Percentiles rank a stretch among this genome's conserved stretches.
These are phyloP conservation scores for Trematomus bernacchii DNA, from an alignment of 2,797 vertebrate species.

Conservation along the genomic window DNA sequence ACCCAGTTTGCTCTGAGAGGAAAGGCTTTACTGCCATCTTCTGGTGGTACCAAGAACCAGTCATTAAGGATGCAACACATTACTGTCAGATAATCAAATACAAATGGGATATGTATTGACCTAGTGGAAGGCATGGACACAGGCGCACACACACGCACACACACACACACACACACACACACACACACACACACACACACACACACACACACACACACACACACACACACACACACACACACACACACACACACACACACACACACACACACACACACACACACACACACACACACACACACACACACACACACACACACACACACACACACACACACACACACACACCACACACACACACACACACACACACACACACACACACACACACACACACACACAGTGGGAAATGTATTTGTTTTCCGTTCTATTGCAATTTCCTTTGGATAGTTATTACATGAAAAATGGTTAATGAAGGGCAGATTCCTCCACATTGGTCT, in stretches of 20 bases:
- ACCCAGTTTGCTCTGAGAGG: background rate
- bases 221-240: no score
- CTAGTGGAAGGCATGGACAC: slow-evolving; percentile 43
- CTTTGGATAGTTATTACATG: background rate
- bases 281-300: no score
- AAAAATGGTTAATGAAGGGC: slow-evolving; percentile 27
- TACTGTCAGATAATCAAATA: slow-evolving; percentile 64
- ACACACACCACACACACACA: no score
- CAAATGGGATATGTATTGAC: slow-evolving; percentile 61
- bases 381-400: no score
- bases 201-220: no score
- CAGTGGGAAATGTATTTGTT: slow-evolving; percentile 20
- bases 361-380: no score
- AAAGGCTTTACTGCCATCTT: slow-evolving; percentile 82
- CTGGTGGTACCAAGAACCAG: slow-evolving; percentile 51
- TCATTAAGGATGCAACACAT: slow-evolving; percentile 55
- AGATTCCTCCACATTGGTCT: slow-evolving; percentile 24
- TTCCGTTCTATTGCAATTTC: background rate
- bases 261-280: no score
- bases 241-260: no score
- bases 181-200: no score
- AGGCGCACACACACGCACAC: no score
- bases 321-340: slow-evolving; percentile 1
- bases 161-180: no score
- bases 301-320: no score